These are phyloP conservation scores for Sogatella furcifera DNA, from an alignment of 1,140 invertebrate genomes.

Conservation along the genomic window DNA sequence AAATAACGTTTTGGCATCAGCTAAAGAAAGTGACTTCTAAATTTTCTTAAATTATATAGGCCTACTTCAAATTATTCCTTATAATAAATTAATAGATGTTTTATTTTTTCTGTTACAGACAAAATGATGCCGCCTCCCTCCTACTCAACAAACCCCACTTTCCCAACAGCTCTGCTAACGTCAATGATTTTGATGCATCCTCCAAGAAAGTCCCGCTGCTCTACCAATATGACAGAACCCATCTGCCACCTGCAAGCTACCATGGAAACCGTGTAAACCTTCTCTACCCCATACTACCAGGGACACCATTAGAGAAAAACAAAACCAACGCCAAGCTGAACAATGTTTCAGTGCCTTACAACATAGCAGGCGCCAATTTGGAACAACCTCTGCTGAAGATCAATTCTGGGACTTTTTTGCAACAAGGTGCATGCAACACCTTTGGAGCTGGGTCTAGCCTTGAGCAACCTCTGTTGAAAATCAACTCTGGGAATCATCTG, in stretches of 20 bases:
- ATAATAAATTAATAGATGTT: conserved; percentile 1
- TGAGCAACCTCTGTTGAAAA: too few species aligned
- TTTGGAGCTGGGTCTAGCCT: too few species aligned
- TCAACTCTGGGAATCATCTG: too few species aligned
- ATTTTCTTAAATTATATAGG: too few species aligned
- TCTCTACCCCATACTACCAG: background rate
- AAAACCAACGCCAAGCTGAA: conserved; percentile 20
- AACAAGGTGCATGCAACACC: too few species aligned
- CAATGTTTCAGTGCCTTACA: too few species aligned
- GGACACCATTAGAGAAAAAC: conserved; percentile 12
- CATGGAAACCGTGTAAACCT: conserved; percentile 5
- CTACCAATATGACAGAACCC: conserved; percentile 10
- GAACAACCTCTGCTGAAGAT: too few species aligned
- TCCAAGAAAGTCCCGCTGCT: conserved; percentile 14
- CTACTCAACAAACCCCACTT: conserved; percentile 1
- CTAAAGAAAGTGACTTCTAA: too few species aligned
- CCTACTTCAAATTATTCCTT: too few species aligned
- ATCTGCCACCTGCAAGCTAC: background rate
- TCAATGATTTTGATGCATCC: background rate
- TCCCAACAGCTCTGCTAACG: conserved; percentile 3
- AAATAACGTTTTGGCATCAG: too few species aligned
- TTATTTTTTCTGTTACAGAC: conserved; percentile 8
- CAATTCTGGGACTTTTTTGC: too few species aligned
- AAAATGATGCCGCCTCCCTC: conserved; percentile 1
- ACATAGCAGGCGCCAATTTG: too few species aligned